A percentile compares a stretch with the other conserved stretches of the same genome.
Conservation (phyloP, 2,888 invertebrate species). For the Leuctra nigra region DNA sequence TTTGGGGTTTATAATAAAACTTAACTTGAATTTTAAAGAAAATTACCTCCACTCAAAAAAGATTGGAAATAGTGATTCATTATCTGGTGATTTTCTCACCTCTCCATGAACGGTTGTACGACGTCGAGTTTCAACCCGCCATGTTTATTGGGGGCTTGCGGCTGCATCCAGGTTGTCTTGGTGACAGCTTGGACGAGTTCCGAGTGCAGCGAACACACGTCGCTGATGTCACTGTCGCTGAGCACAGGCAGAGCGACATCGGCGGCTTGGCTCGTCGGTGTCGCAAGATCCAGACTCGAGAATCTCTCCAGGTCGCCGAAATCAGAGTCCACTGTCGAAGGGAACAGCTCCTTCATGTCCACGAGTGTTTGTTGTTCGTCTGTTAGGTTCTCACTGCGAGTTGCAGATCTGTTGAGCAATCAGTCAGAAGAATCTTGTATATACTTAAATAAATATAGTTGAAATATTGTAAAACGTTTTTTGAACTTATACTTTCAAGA, state of each 20-base stretch:
- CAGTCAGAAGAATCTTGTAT: too few species aligned
- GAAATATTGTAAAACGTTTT: too few species aligned
- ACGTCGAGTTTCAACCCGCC: constrained; percentile 37
- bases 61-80: too few species aligned
- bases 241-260: constrained; percentile 14
- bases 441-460: too few species aligned
- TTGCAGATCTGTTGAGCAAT: background rate
- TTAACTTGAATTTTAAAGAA: too few species aligned
- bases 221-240: constrained; percentile 49
- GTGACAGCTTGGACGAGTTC: constrained; percentile 41
- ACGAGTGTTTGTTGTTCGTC: constrained; percentile 59
- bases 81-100: too few species aligned
- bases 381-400: constrained; percentile 38
- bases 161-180: constrained; percentile 25
- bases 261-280: background rate
- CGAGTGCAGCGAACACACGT: constrained; percentile 55
- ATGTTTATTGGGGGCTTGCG: constrained; percentile 40
- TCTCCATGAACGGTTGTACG: constrained; percentile 49
- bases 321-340: constrained; percentile 58
- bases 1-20: too few species aligned
- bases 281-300: constrained; percentile 44
- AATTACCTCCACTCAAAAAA: too few species aligned
- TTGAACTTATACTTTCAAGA: too few species aligned
- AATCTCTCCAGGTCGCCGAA: constrained; percentile 57
- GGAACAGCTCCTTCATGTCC: constrained; percentile 64